Percentiles rank a stretch among this genome's conserved stretches.
phyloP scores from a whole-genome alignment of 2,888 invertebrate species.

The Drosophila multiciliata region DNA sequence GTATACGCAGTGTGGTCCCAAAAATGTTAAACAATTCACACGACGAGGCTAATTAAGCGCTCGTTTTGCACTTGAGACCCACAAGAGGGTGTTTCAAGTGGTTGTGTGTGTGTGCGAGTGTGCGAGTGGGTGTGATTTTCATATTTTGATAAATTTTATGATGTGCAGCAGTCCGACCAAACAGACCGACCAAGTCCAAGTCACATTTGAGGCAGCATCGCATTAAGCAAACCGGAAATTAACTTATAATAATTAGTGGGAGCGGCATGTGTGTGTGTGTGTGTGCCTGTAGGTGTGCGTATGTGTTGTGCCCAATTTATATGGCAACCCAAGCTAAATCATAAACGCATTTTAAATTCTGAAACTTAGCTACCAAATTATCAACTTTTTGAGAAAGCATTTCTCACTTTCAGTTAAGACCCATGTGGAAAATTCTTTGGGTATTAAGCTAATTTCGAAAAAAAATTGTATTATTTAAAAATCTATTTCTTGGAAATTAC shows the following conservation, averaged over 20 bases:
- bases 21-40: constrained; percentile 79
- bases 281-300: constrained; percentile 24
- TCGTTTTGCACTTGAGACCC: constrained; percentile 66
- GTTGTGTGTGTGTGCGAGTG: constrained; percentile 31
- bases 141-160: constrained; percentile 75
- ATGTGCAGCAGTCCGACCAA: constrained; percentile 61
- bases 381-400: no score
- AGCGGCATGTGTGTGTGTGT: constrained; percentile 25
- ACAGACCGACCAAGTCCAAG: constrained; percentile 32
- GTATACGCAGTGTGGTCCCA: constrained; percentile 73
- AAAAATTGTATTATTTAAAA: neutral
- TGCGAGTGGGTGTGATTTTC: constrained; percentile 58
- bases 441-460: neutral
- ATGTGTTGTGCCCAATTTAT: constrained; percentile 7
- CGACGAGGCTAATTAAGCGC: constrained; percentile 75
- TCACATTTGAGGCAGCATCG: constrained; percentile 49
- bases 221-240: constrained; percentile 69
- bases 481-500: neutral
- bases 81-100: constrained; percentile 53
- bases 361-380: neutral
- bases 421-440: no score
- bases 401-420: no score
- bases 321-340: constrained; percentile 9
- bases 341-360: constrained; percentile 3
- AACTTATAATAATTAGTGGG: constrained; percentile 63